These are phyloP conservation scores for Epizoanthus rinbou DNA, from an alignment of 92 coral and sea anemone genomes.

Conservation along the genomic window DNA sequence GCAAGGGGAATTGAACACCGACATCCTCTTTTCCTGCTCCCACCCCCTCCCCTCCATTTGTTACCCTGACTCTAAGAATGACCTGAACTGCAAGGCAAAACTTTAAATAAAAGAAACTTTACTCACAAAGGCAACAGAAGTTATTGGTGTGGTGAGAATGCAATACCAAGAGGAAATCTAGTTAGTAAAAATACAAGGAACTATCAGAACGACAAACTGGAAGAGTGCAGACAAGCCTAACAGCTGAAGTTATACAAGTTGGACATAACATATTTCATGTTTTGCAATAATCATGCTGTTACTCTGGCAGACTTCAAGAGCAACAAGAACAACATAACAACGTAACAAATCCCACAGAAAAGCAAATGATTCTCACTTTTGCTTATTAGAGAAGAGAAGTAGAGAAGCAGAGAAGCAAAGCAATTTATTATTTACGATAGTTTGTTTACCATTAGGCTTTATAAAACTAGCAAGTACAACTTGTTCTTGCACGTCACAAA, in stretches of 20 bases:
- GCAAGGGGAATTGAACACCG: neutral
- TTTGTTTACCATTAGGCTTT: neutral
- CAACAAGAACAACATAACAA: neutral
- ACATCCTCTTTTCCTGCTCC: neutral
- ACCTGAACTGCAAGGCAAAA: slow-evolving; percentile 31
- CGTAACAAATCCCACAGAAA: neutral
- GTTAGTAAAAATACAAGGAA: neutral
- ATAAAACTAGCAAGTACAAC: slow-evolving; percentile 42
- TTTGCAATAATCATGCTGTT: too few species aligned
- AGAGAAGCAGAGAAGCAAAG: neutral
- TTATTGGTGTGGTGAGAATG: neutral
- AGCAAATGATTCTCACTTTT: too few species aligned
- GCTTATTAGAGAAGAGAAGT: too few species aligned
- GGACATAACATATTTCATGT: too few species aligned
- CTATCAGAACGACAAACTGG: too few species aligned
- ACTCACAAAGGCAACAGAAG: neutral
- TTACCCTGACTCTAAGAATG: neutral
- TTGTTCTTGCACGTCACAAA: slow-evolving; percentile 40
- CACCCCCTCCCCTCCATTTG: too few species aligned
- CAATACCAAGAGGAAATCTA: neutral
- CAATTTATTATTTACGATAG: slow-evolving; percentile 14
- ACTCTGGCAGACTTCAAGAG: too few species aligned
- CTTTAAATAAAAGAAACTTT: neutral
- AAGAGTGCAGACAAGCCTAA: too few species aligned
- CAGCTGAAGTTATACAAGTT: too few species aligned